Evolutionary conservation across 2,888 invertebrate species (phyloP), one percentile per base, ranked within the genome.

Genomic region (Phasia obesa): DNA sequence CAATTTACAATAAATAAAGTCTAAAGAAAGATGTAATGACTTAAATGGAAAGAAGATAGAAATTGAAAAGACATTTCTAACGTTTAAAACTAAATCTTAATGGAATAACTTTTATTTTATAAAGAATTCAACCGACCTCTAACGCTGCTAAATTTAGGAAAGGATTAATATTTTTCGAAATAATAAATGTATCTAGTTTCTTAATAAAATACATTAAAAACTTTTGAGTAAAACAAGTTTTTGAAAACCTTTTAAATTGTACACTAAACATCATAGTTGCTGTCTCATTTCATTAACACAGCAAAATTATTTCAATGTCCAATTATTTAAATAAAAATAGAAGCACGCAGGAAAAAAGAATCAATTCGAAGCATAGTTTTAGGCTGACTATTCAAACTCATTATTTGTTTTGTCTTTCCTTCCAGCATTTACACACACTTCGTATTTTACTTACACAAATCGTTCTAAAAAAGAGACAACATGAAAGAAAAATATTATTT

Each of bases 301-400:
- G 15, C 38, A 42, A 42, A 15, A 42, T 13, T 0, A 42, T 13
- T 42, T 42, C 11, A 13, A 9, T 35, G 11, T 0, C 38, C 38
- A 42, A 42, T 4, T 15, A 42, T 15, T n/a, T 42, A 11, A 35
- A 17, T 31, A 17, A 31, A 25, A 31, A 13, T 11, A 27, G 2
- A 51, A 42, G 2, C 13, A 67, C 59, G 21, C 7, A 60, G 11
- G 21, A 13, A 55, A 19, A 62, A 65, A 31, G 17, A 38, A 19
- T 42, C 38, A 71, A 70, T 71, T 42, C 27, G 23, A 44, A 65
- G 78, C 64, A 78, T 65, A 71, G 38, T 78, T 78, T 78, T 71
- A 78, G 78, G 78, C 78, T 64, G 49, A 71, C 15, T 49, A 65
- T 35, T 71, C n/a, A 71, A 55, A 71, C 57, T 71, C 27, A 47